A percentile compares a stretch with the other conserved stretches of the same genome.
These are phyloP conservation scores for Sebastes matsubarae DNA, from an alignment of 2,797 vertebrate species.

Conservation along the genomic window DNA sequence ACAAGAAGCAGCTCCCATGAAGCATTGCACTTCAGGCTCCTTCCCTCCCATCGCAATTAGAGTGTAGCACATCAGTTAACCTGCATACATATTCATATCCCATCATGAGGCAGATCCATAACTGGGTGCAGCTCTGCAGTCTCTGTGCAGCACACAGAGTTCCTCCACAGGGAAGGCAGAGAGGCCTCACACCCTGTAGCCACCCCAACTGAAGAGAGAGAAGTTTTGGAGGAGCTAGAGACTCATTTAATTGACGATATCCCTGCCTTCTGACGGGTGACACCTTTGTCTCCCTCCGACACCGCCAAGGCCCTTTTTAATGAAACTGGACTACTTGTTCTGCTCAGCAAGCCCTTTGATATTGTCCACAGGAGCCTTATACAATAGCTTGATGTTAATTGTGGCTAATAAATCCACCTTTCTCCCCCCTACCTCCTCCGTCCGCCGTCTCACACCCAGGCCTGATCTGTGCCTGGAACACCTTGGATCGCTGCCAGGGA, in stretches of 20 bases:
- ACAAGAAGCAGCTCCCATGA: slow-evolving; percentile 38
- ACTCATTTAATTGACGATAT: slow-evolving; percentile 46
- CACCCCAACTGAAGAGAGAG: background rate
- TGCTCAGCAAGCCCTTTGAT: slow-evolving; percentile 56
- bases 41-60: slow-evolving; percentile 70
- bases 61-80: slow-evolving; percentile 71
- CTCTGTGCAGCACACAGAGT: slow-evolving; percentile 8
- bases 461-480: slow-evolving; percentile 49
- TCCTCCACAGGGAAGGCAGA: slow-evolving; percentile 15
- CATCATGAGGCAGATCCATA: slow-evolving; percentile 53
- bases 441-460: slow-evolving; percentile 17
- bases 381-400: slow-evolving; percentile 76
- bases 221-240: background rate
- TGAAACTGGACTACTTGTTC: slow-evolving; percentile 55
- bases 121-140: slow-evolving; percentile 49
- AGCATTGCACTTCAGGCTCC: slow-evolving; percentile 60
- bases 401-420: slow-evolving; percentile 70
- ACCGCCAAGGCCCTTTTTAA: slow-evolving; percentile 39
- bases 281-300: slow-evolving; percentile 52
- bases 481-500: slow-evolving; percentile 62
- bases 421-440: background rate
- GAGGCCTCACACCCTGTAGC: slow-evolving; percentile 26
- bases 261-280: slow-evolving; percentile 39
- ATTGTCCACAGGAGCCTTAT: slow-evolving; percentile 51
- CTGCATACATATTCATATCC: slow-evolving; percentile 78